Conservation (phyloP, 1,140 invertebrate genomes). For the Anastatus disparis region DNA sequence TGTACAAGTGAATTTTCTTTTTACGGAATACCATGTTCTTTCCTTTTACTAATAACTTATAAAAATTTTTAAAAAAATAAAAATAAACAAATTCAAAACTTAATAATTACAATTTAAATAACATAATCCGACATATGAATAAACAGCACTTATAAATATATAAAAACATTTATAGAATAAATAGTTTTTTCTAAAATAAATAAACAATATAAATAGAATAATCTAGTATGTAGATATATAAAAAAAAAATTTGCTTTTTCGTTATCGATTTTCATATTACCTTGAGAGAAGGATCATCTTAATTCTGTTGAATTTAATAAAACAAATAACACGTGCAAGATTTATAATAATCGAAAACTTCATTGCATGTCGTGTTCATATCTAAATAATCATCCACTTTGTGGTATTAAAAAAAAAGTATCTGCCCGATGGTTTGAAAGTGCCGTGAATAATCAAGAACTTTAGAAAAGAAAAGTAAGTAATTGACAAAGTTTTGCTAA, state of each 20-base stretch:
- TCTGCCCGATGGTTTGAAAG: constrained; percentile 2
- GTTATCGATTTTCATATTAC: constrained; percentile 7
- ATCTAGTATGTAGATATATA: neutral
- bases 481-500: neutral
- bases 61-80: too few species aligned
- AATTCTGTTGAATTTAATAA: constrained; percentile 22
- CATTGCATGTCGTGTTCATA: constrained; percentile 20
- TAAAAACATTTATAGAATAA: neutral
- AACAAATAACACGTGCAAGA: neutral
- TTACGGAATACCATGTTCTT: too few species aligned
- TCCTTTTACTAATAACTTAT: too few species aligned
- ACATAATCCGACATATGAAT: constrained; percentile 1
- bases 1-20: too few species aligned
- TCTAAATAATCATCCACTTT: constrained; percentile 4
- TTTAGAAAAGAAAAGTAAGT: too few species aligned
- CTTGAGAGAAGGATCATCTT: neutral
- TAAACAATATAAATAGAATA: neutral
- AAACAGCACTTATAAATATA: neutral
- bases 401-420: constrained; percentile 12
- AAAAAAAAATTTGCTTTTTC: neutral
- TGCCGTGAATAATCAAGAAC: neutral
- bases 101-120: constrained; percentile 7
- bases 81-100: too few species aligned
- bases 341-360: constrained; percentile 13
- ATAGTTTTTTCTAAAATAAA: neutral